Percentiles rank a stretch among this genome's conserved stretches.
phyloP scores from a whole-genome alignment of 2,113 vertebrate genomes.

The Callopanchax toddi region DNA sequence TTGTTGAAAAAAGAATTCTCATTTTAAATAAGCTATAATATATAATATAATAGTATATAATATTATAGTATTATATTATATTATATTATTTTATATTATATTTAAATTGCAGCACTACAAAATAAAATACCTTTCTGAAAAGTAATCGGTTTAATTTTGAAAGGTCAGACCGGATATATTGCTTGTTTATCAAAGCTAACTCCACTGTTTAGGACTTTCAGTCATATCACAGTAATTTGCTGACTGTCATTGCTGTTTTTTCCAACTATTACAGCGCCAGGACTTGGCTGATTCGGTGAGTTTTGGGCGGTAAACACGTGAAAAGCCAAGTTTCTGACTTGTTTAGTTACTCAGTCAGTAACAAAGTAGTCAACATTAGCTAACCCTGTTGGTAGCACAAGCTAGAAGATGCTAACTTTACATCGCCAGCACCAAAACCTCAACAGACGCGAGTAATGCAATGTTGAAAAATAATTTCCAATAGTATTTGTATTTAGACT shows the following conservation, averaged over 20 bases:
- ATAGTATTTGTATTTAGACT: accelerated
- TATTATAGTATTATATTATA: too few relatives aligned
- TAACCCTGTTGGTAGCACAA: slow-evolving; percentile 23
- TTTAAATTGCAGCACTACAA: too few relatives aligned
- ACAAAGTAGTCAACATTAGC: slow-evolving; percentile 20
- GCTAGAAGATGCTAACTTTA: slow-evolving; percentile 17
- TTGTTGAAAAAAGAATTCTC: too few relatives aligned
- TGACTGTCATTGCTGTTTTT: background rate
- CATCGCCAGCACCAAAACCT: background rate
- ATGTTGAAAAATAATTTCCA: background rate
- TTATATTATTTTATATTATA: too few relatives aligned
- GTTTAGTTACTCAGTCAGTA: background rate
- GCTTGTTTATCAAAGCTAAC: accelerated
- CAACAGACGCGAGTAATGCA: background rate
- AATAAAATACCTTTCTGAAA: background rate
- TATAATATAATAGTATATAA: too few relatives aligned
- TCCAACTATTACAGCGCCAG: background rate
- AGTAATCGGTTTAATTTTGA: slow-evolving; percentile 26
- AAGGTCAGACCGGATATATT: slow-evolving; percentile 35
- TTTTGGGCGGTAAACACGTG: background rate
- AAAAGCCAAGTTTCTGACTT: too few relatives aligned
- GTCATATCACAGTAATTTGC: background rate
- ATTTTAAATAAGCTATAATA: too few relatives aligned
- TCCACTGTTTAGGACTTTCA: slow-evolving; percentile 17
- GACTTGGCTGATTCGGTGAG: slow-evolving; percentile 46